Evolutionary conservation across 2,113 vertebrate species (phyloP).

Genomic region (Rutilus rutilus): DNA sequence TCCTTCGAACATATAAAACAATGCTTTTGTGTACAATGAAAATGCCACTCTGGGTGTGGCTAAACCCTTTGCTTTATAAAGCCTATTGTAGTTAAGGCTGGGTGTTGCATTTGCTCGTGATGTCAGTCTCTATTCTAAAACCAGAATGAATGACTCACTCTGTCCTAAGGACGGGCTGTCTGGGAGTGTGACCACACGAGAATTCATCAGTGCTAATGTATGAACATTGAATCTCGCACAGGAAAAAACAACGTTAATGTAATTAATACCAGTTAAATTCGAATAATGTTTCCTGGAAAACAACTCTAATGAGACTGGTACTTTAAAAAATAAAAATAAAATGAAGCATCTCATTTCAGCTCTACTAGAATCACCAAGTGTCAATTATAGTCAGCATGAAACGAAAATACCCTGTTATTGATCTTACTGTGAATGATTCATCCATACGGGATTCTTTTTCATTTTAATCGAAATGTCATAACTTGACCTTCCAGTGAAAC

Average conservation of each 20-base stretch:
- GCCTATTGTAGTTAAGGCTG: conserved; percentile 33
- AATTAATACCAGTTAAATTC: not conserved
- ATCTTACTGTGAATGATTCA: not conserved
- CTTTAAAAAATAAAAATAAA: not conserved
- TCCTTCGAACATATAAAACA: not conserved
- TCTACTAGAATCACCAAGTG: not conserved
- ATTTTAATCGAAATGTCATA: not conserved
- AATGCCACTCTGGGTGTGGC: conserved; percentile 2
- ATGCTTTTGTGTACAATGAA: conserved; percentile 2
- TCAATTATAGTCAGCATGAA: not conserved
- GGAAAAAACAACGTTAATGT: not conserved
- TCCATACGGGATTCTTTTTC: not conserved
- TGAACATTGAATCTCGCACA: not conserved
- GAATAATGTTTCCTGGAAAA: not conserved
- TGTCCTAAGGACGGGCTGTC: conserved; percentile 17
- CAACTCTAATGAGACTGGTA: not conserved
- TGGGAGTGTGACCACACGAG: not conserved
- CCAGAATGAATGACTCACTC: conserved; percentile 37
- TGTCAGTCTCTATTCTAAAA: conserved; percentile 36
- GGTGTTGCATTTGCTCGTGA: conserved; percentile 33
- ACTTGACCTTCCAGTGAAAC: not conserved
- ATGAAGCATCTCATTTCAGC: not conserved
- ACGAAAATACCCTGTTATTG: not conserved
- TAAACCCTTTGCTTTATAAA: not conserved
- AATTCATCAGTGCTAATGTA: not conserved